Base-by-base conservation (phyloP, 2,888 invertebrate genomes). In the Colletes collaris region DNA sequence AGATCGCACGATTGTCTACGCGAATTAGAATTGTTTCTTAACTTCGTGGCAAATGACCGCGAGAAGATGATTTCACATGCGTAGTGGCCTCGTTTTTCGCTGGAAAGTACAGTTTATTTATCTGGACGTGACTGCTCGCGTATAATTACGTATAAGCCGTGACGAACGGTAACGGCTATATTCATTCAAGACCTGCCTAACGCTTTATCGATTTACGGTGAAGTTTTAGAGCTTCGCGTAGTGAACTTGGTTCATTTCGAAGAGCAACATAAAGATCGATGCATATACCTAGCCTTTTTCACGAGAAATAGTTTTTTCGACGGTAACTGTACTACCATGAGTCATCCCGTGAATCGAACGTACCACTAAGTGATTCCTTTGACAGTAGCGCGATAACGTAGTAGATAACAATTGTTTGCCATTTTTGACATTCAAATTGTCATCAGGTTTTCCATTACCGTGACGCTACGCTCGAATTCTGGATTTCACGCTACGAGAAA, bases 141-240 rank as follows among this genome's bases (percentile, higher is more conserved):
- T 44, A 66, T 40, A 52, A 56, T 64, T 65, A 81, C 76, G 65
- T 56, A 10, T 66, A 67, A 49, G 64, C 49, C 7, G 59, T 76
- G 64, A 64, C 67, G 80, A 79, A 58, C 63, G 52, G 69, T 78
- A 67, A 78, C 76, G 76, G 50, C 81, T 79, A 76, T 83, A 76
- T 74, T 80, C 86, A 79, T 82, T 86, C 78, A 86, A 71, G 64
- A 81, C 76, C 79, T 76, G 72, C 52, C 77, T 72, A 70, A 65
- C 70, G 62, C 69, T 74, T 81, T 86, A 89, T 89, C 83, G 89
- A 89, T 89, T 89, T 73, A 72, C 77, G 65, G 35, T 44, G 80
- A 79, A 83, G 72, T 87, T 87, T 80, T 87, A 76, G 82, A 72
- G 87, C 86, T 89, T 87, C 87, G 50, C 70, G 35, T 70, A 64